Percentiles rank a stretch among this genome's conserved stretches.
phyloP scores from a whole-genome alignment of 2,797 vertebrate species.

The Acridotheres tristis region DNA sequence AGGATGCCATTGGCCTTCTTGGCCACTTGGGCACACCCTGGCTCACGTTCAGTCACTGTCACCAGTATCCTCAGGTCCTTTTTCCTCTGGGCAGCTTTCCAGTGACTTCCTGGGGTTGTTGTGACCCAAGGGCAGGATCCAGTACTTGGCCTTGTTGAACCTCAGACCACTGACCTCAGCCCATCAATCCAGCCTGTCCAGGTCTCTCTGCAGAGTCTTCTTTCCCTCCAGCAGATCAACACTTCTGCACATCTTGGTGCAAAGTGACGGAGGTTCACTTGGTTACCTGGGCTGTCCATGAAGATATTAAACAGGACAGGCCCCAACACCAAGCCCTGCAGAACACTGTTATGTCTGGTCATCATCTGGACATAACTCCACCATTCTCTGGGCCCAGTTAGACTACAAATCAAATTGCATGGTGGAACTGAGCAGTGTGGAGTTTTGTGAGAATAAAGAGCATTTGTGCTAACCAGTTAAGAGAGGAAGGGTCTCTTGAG shows the following conservation, averaged over 20 bases:
- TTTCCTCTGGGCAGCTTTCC: background rate
- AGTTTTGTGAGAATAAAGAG: background rate
- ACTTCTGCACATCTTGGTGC: background rate
- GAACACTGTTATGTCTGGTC: rapidly evolving
- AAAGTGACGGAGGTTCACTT: background rate
- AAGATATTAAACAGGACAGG: background rate
- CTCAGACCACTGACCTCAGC: background rate
- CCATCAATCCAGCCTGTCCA: background rate
- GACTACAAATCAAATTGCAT: background rate
- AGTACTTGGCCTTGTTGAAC: background rate
- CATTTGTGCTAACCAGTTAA: background rate
- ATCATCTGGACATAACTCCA: background rate
- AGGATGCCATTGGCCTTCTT: background rate
- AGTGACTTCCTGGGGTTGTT: background rate
- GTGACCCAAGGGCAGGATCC: background rate
- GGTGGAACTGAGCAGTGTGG: background rate
- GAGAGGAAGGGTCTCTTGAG: background rate
- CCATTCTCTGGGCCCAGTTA: background rate
- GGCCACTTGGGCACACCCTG: background rate
- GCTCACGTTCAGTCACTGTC: background rate
- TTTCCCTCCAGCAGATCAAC: background rate
- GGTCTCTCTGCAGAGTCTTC: background rate
- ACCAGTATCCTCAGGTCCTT: background rate
- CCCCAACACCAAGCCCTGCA: rapidly evolving
- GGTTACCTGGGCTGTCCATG: background rate